A percentile compares a stretch with the other conserved stretches of the same genome.
These are phyloP conservation scores for Pseudachorutes palmiensis DNA, from an alignment of 1,140 invertebrate genomes.

Conservation along the genomic window DNA sequence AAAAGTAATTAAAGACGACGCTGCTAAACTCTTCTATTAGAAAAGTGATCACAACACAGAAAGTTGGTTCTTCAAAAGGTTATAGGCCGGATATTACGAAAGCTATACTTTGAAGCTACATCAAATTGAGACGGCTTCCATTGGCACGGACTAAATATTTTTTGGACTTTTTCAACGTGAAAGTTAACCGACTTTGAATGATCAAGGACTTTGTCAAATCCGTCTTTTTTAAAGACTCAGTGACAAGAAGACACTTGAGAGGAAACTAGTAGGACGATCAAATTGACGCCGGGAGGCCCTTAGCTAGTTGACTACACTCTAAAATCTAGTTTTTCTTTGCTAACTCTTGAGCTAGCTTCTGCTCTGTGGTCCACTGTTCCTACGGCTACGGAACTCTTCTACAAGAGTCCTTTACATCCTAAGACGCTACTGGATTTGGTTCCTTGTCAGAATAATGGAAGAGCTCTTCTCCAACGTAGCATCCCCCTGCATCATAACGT, in stretches of 20 bases:
- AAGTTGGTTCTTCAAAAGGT: not conserved
- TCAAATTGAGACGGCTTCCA: constrained; percentile 12
- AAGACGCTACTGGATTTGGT: not conserved
- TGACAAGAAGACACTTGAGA: not conserved
- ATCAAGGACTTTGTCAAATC: not conserved
- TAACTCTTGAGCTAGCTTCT: no score
- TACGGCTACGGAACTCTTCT: not conserved
- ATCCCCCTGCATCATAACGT: not conserved
- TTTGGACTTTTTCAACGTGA: not conserved
- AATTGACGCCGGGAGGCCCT: not conserved
- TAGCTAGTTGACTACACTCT: not conserved
- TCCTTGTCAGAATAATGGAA: not conserved
- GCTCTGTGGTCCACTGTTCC: no score
- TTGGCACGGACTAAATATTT: constrained; percentile 7
- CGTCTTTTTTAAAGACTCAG: not conserved
- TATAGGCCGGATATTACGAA: constrained; percentile 12
- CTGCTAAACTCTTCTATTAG: not conserved
- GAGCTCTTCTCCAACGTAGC: not conserved
- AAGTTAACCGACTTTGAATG: not conserved
- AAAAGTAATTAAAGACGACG: constrained; percentile 3
- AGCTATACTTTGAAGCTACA: not conserved
- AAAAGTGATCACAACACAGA: constrained; percentile 6
- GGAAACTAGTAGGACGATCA: not conserved
- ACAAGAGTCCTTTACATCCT: not conserved
- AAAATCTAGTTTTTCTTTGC: not conserved